Evolutionary conservation across 1,140 invertebrate genomes (phyloP), one percentile per base, ranked within the genome.

Genomic region (Apolygus lucorum): DNA sequence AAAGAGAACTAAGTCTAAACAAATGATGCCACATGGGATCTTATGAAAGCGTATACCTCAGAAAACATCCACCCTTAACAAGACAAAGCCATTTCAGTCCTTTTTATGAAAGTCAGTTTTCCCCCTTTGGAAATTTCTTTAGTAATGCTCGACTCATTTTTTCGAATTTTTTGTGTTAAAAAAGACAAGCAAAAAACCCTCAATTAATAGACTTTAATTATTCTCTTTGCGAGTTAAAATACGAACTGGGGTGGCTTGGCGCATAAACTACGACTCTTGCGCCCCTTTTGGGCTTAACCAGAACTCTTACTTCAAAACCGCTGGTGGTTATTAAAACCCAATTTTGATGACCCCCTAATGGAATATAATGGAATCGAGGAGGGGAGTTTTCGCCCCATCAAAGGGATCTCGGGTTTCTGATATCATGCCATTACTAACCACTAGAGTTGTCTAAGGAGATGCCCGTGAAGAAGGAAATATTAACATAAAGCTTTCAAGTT

Each of bases 341-440:
- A 59, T 59, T 59, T 59, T 59, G 54, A 59, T 59, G 54, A 59
- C 54, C 54, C n/a, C 54, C 54, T 59, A 59, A 59, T 59, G 54
- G 54, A 59, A 59, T 59, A 59, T 59, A 59, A 59, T 59, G 54
- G 54, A 59, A 59, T 17, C 8, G 34, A 17, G 34, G 54, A 22
- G 22, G 54, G 11, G 54, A 59, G 22, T 8, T 8, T 59, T 11
- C 11, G 8, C 34, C 8, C 54, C 54, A 59, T 59, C 54, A 59
- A 59, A 59, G 54, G 54, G 54, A 21, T 59, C 54, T 21, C 4
- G 11, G 54, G 54, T 59, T 42, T 59, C 54, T 59, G 11, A 59
- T 59, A 59, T 59, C 54, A 24, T 59, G 54, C 54, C 54, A 59
- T 59, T 59, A 59, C 13, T 17, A 59, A 17, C 54, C 54, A 59